These are phyloP conservation scores for Tetramorium parvispinum DNA, from an alignment of 1,140 invertebrate genomes.

Conservation along the genomic window DNA sequence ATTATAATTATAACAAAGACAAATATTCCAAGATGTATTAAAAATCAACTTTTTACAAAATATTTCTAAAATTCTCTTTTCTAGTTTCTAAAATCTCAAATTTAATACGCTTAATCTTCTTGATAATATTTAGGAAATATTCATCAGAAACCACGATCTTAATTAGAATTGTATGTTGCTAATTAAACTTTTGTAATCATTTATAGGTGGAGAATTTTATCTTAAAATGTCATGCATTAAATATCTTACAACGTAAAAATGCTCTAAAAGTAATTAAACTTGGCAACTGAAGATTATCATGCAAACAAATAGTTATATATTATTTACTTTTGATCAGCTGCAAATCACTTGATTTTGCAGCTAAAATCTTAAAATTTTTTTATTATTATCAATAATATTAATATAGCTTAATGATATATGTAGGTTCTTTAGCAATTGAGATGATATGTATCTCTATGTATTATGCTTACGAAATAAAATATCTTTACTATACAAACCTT, in stretches of 20 bases:
- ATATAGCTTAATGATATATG: not conserved
- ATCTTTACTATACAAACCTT: constrained; percentile 88
- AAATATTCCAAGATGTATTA: not conserved
- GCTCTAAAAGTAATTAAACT: not conserved
- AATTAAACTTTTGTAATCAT: not conserved
- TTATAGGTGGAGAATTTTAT: constrained; percentile 5
- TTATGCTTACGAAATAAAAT: constrained; percentile 12
- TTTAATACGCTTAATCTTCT: not conserved
- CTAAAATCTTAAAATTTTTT: not conserved
- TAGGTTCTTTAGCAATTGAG: constrained; percentile 1
- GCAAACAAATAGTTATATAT: not conserved
- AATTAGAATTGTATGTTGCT: not conserved
- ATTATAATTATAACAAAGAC: not conserved
- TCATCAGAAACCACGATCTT: not conserved
- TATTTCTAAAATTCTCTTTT: not conserved
- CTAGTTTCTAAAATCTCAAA: not conserved
- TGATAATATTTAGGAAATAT: not conserved
- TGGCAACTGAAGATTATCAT: not conserved
- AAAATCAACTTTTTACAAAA: not conserved
- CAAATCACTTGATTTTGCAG: not conserved
- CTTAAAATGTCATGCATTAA: not conserved
- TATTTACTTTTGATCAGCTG: not conserved
- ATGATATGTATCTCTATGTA: not conserved
- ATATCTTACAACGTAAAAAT: not conserved
- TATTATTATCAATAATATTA: constrained; percentile 20